These are phyloP conservation scores for Pseudococcus jackbeardsleyi DNA, from an alignment of 2,888 invertebrate genomes.

Conservation along the genomic window DNA sequence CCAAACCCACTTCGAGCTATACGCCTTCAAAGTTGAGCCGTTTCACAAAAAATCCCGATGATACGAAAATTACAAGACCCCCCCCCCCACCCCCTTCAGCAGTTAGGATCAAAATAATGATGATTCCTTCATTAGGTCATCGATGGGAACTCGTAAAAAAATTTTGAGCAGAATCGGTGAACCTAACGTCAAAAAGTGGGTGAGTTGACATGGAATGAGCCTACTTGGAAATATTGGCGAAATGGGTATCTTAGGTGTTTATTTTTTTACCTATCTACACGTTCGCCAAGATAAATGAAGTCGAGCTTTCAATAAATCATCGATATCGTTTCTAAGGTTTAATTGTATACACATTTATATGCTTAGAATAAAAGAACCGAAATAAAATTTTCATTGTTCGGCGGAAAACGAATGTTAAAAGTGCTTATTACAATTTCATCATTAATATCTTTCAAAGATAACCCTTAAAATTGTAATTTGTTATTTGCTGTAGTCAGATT, in stretches of 20 bases:
- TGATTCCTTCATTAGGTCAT: no score
- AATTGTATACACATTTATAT: not conserved
- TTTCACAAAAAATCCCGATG: no score
- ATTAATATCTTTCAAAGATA: slow-evolving; percentile 63
- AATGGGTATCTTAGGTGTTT: not conserved
- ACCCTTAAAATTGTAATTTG: slow-evolving; percentile 62
- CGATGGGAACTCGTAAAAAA: no score
- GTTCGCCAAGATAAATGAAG: not conserved
- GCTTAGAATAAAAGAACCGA: not conserved
- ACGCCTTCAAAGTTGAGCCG: no score
- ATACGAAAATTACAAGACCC: no score
- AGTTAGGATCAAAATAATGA: no score
- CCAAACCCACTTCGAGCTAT: no score
- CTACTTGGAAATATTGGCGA: not conserved
- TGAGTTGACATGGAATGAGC: no score
- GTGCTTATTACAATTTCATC: slow-evolving; percentile 52
- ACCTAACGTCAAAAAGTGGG: no score
- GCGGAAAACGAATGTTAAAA: slow-evolving; percentile 56
- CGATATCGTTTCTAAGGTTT: not conserved
- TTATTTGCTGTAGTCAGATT: slow-evolving; percentile 48
- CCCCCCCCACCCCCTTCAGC: no score
- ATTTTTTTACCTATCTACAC: not conserved
- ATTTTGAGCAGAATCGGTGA: no score
- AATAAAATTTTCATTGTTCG: slow-evolving; percentile 39
- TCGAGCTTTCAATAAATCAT: slow-evolving; percentile 12